A percentile compares a stretch with the other conserved stretches of the same genome.
Conservation (phyloP, 2,113 vertebrate genomes). For the Gymnogyps californianus region DNA sequence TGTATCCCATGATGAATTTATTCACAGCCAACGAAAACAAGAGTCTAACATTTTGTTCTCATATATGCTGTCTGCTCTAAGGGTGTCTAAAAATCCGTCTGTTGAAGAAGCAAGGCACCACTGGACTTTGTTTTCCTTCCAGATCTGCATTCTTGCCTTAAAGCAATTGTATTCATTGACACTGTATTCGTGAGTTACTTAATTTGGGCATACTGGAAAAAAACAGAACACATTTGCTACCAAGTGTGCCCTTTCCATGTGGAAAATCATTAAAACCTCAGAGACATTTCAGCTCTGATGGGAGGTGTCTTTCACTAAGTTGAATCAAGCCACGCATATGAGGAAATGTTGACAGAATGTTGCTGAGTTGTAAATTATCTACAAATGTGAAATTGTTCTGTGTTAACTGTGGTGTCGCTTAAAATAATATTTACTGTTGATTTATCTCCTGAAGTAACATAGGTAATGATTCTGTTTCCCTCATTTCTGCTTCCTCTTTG, state of each 20-base stretch:
- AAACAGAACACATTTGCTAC: neutral
- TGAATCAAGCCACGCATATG: conserved; percentile 22
- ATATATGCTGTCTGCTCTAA: neutral
- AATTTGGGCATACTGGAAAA: neutral
- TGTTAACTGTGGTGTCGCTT: neutral
- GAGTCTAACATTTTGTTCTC: conserved; percentile 44
- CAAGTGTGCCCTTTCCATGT: neutral
- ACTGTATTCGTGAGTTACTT: neutral
- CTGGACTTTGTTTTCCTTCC: neutral
- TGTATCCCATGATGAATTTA: conserved; percentile 43
- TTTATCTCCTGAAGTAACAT: neutral
- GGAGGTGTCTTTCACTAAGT: conserved; percentile 36
- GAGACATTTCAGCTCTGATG: conserved; percentile 9
- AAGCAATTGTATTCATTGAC: neutral
- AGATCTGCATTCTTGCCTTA: neutral
- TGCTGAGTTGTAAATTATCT: conserved; percentile 22
- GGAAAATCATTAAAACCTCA: conserved; percentile 26
- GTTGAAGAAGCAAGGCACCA: conserved; percentile 10
- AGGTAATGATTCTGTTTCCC: neutral
- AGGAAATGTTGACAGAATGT: conserved; percentile 31
- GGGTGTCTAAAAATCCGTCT: neutral
- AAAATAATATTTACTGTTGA: conserved; percentile 29
- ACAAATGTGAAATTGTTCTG: neutral
- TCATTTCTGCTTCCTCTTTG: neutral
- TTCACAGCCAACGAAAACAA: conserved; percentile 53